Conservation (phyloP, 2,888 invertebrate genomes). For the Sussaba pulchella region DNA sequence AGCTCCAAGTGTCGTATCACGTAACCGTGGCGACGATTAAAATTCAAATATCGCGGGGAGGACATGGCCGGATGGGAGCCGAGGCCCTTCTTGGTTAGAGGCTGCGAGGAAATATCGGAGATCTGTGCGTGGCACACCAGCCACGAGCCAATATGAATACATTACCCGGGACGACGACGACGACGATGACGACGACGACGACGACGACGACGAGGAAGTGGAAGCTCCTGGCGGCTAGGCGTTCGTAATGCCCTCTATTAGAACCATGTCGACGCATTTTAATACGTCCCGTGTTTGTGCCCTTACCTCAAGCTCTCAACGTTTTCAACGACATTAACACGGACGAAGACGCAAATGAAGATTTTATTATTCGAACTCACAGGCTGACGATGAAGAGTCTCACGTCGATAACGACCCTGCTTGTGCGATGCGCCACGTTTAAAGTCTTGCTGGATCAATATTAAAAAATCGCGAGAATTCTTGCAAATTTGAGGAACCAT, state of each 20-base stretch:
- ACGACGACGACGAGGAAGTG: slow-evolving; percentile 14
- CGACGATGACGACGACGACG: slow-evolving; percentile 1
- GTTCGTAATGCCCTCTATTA: slow-evolving; percentile 81
- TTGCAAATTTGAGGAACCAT: too few species aligned
- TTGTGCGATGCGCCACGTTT: too few species aligned
- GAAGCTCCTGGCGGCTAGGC: slow-evolving; percentile 73
- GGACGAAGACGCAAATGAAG: slow-evolving; percentile 5
- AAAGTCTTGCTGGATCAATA: too few species aligned
- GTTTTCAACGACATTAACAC: neutral
- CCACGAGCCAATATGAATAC: slow-evolving; percentile 78
- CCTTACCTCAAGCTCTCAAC: neutral
- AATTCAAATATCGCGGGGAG: slow-evolving; percentile 60
- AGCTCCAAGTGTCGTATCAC: slow-evolving; percentile 28
- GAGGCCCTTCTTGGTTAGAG: slow-evolving; percentile 6
- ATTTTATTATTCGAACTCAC: slow-evolving; percentile 14
- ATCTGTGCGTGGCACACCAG: too few species aligned
- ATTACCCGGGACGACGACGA: slow-evolving; percentile 69
- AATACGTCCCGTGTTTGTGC: slow-evolving; percentile 70
- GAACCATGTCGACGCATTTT: slow-evolving; percentile 82
- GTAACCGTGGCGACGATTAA: slow-evolving; percentile 56
- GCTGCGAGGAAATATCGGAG: too few species aligned
- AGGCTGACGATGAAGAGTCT: slow-evolving; percentile 28
- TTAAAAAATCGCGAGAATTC: too few species aligned
- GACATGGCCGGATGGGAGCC: neutral
- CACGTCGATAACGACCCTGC: too few species aligned